These are phyloP conservation scores for Drosophila triauraria DNA, from an alignment of 1,140 invertebrate genomes.

Conservation along the genomic window DNA sequence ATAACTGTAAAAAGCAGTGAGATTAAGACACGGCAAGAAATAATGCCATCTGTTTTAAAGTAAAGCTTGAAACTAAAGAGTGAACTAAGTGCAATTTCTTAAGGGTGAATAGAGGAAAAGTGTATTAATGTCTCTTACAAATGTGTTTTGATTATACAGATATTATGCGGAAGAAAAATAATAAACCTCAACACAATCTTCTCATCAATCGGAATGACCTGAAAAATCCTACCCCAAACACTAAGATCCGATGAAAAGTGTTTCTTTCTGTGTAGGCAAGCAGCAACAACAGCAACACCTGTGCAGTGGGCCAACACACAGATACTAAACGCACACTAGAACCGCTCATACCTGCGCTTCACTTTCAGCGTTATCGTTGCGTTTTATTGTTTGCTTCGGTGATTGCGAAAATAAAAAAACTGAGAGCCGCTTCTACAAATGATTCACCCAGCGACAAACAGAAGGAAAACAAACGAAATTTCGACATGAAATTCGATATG, in stretches of 20 bases:
- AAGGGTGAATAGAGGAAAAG: background rate
- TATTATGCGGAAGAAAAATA: background rate
- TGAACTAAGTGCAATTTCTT: background rate
- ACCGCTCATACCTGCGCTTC: slow-evolving; percentile 67
- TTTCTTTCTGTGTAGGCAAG: slow-evolving; percentile 15
- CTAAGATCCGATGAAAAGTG: too few relatives aligned
- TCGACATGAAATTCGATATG: slow-evolving; percentile 63
- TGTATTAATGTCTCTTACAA: background rate
- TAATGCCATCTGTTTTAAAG: background rate
- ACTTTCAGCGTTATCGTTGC: slow-evolving; percentile 80
- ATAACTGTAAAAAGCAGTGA: slow-evolving; percentile 76
- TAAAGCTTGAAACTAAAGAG: background rate
- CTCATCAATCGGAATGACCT: too few relatives aligned
- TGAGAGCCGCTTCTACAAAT: slow-evolving; percentile 22
- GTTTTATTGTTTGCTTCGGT: slow-evolving; percentile 73
- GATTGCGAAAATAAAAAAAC: slow-evolving; percentile 72
- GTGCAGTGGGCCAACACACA: slow-evolving; percentile 54
- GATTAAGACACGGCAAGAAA: slow-evolving; percentile 47
- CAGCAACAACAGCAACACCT: slow-evolving; percentile 35
- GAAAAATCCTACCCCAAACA: background rate
- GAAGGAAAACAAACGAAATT: slow-evolving; percentile 38
- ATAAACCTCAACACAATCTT: background rate
- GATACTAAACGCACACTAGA: slow-evolving; percentile 22
- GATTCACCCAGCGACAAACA: slow-evolving; percentile 36
- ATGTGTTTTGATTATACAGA: background rate